Percentiles rank a stretch among this genome's conserved stretches.
Evolutionary conservation across 2,888 invertebrate genomes (phyloP).

Genomic region (Asteroscopus sphinx): DNA sequence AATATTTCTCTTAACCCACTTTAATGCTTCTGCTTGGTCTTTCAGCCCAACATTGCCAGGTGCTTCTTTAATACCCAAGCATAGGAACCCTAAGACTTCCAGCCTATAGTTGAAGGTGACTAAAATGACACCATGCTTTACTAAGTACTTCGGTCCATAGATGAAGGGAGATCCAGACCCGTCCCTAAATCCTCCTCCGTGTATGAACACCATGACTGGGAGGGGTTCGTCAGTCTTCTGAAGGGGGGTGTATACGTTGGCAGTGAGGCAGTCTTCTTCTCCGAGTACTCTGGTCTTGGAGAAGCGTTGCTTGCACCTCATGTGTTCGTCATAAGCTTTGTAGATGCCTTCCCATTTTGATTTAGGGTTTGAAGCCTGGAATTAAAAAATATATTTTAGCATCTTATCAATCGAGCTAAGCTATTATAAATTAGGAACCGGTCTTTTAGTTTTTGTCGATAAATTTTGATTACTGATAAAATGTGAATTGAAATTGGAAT

Average conservation of each 20-base stretch:
- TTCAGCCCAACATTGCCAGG: constrained; percentile 84
- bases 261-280: constrained; percentile 77
- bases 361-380: constrained; percentile 73
- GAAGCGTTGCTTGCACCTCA: constrained; percentile 79
- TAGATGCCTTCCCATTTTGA: constrained; percentile 74
- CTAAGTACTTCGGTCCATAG: constrained; percentile 80
- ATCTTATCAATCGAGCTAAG: no score
- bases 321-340: constrained; percentile 75
- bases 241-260: constrained; percentile 80
- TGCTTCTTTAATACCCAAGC: constrained; percentile 80
- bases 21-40: constrained; percentile 81
- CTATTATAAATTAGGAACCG: no score
- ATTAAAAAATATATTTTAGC: constrained; percentile 31
- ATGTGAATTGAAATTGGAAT: no score
- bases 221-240: constrained; percentile 43
- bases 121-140: constrained; percentile 76
- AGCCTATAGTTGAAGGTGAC: constrained; percentile 83
- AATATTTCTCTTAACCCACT: constrained; percentile 80
- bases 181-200: constrained; percentile 83
- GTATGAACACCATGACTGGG: constrained; percentile 85
- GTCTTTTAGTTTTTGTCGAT: no score
- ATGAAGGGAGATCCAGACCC: constrained; percentile 79
- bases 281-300: constrained; percentile 67
- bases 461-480: no score
- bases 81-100: constrained; percentile 81